Conservation (phyloP, 2,797 vertebrate genomes). For the Tiaroga cobitis region DNA sequence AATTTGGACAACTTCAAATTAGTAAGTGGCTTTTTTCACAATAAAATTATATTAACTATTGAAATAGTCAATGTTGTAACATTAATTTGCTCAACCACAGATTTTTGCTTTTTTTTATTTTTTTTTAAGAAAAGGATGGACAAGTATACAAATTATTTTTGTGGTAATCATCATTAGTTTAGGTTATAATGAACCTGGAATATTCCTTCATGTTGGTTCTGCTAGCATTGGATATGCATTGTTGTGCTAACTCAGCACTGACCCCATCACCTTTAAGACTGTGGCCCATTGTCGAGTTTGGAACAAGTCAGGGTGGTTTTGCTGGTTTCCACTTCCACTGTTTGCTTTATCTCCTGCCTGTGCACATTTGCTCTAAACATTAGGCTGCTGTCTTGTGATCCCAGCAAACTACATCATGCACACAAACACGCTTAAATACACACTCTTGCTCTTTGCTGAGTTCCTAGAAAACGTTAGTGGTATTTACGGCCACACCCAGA, state of each 20-base stretch:
- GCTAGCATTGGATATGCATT: constrained; percentile 17
- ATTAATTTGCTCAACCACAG: neutral
- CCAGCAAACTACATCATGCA: constrained; percentile 28
- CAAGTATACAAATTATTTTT: neutral
- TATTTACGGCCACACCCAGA: constrained; percentile 37
- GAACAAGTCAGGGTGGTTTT: constrained; percentile 57
- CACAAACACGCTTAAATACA: constrained; percentile 20
- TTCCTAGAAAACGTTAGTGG: constrained; percentile 38
- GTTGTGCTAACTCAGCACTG: constrained; percentile 31
- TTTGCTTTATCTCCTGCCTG: constrained; percentile 44
- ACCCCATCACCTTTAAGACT: constrained; percentile 36
- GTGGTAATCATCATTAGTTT: neutral
- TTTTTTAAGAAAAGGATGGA: neutral
- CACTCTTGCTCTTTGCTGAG: constrained; percentile 13
- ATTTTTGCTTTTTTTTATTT: neutral
- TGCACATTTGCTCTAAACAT: constrained; percentile 23
- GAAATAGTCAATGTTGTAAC: neutral
- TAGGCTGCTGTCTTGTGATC: constrained; percentile 22
- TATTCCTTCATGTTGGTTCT: constrained; percentile 23
- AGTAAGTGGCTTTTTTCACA: neutral
- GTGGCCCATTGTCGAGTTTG: constrained; percentile 33
- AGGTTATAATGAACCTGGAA: neutral
- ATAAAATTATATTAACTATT: neutral
- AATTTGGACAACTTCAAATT: neutral
- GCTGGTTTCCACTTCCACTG: constrained; percentile 50